A percentile compares a stretch with the other conserved stretches of the same genome.
Evolutionary conservation across 2,113 vertebrate genomes (phyloP).

Genomic region (Myotis davidii): DNA sequence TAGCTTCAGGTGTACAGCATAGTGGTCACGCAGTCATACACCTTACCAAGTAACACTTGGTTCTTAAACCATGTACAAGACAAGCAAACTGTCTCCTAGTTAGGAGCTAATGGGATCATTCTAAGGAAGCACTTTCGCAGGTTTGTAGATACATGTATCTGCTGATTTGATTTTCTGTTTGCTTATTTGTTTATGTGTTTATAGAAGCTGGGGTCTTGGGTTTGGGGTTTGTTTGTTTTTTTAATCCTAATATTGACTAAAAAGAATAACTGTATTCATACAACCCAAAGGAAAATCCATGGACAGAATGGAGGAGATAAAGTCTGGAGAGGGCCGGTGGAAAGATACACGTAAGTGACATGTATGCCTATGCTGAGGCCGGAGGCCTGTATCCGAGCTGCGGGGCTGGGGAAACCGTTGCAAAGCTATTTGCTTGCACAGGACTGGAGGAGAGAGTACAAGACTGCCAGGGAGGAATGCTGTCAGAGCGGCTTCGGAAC

Average conservation of each 20-base stretch:
- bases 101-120: neutral
- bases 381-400: neutral
- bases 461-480: constrained; percentile 77
- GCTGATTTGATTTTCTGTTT: constrained; percentile 9
- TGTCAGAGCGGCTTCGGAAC: constrained; percentile 58
- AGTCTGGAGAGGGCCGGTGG: neutral
- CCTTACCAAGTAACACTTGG: neutral
- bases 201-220: neutral
- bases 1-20: neutral
- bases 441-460: constrained; percentile 73
- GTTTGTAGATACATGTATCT: neutral
- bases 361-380: neutral
- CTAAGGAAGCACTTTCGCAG: neutral
- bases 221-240: neutral
- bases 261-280: neutral
- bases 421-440: constrained; percentile 77
- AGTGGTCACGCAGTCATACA: neutral
- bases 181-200: neutral
- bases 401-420: neutral
- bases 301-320: neutral
- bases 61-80: neutral
- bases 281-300: neutral
- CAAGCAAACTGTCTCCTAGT: neutral
- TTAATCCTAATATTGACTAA: neutral
- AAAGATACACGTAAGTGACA: constrained; percentile 25